Evolutionary conservation across 2,113 vertebrate genomes (phyloP).

Genomic region (Brachirus orientalis): DNA sequence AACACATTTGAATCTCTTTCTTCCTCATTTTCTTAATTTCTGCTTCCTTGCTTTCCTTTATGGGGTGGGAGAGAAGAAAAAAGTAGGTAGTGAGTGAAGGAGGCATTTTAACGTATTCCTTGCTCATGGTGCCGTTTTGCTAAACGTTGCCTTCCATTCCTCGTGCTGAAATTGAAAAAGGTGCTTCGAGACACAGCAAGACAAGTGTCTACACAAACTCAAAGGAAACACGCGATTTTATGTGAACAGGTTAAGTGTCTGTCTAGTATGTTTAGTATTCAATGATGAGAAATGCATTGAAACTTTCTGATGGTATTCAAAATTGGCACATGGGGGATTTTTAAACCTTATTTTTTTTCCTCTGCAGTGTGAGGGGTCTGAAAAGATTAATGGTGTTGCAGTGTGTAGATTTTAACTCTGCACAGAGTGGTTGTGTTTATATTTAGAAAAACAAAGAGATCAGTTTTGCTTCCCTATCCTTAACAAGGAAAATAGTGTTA

Average conservation of each 20-base stretch:
- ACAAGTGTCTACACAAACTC: constrained; percentile 62
- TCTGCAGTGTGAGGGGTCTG: no score
- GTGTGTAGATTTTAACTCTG: constrained; percentile 29
- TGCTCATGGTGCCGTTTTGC: constrained; percentile 13
- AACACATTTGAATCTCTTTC: constrained; percentile 45
- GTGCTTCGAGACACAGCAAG: constrained; percentile 69
- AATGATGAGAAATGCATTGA: no score
- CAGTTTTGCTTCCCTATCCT: constrained; percentile 6
- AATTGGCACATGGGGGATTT: no score
- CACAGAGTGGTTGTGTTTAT: constrained; percentile 22
- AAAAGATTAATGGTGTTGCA: no score
- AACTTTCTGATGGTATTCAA: no score
- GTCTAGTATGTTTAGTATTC: constrained; percentile 47
- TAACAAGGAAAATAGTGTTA: constrained; percentile 25
- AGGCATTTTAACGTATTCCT: no score
- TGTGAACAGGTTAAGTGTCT: constrained; percentile 21
- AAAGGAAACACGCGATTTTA: constrained; percentile 18
- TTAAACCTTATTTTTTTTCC: no score
- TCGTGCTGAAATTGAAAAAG: constrained; percentile 65
- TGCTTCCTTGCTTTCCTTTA: constrained; percentile 45
- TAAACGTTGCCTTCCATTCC: constrained; percentile 70
- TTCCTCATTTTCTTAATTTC: constrained; percentile 35
- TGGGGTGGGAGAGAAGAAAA: constrained; percentile 9
- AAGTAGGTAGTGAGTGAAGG: constrained; percentile 10
- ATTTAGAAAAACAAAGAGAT: not conserved